Evolutionary conservation across 2,888 invertebrate species (phyloP), one percentile per base, ranked within the genome.

Genomic region (Drosophila cognata): DNA sequence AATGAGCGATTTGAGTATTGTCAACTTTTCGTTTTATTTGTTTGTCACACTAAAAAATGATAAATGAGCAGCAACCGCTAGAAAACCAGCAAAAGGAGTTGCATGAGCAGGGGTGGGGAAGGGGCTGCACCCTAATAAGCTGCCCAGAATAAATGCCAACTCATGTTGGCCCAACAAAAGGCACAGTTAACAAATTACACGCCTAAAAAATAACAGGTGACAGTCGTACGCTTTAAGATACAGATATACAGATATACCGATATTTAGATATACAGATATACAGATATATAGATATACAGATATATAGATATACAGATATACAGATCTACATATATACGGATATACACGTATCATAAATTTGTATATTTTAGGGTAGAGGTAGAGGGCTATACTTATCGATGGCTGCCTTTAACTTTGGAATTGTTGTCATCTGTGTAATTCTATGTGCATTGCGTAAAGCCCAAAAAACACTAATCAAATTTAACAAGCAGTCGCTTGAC

Each of bases 1-100:
- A 87, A 87, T 81, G 88, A 79, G 82, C 71, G 71, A 79, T 83
- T 81, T 69, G 73, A 84, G 85, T 70, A 80, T 76, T 84, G 78
- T 77, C 75, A 70, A 78, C 75, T 75, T 81, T 72, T 68, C 70
- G 66, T 70, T 83, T 81, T 81, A 77, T 78, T 83, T 71, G 75
- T 76, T 71, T 72, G 84, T 70, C 72, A 69, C 74, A 73, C 74
- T 63, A 41, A 74, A 78, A 86, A 76, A 89, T 86, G 88, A 86
- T 84, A 89, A 89, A 86, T 89, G 85, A 88, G 78, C 77, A 29
- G 38, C 43, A 21, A 16, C 29, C 29, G 38, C 13, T 28, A 18
- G 5, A 25, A 28, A 28, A 18, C 28, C 38, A 29, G 36, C 33
- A 48, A 72, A 29, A 33, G 53, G 33, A 50, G 63, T 51, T 10